Percentiles rank a stretch among this genome's conserved stretches.
These are phyloP conservation scores for Zalophus californianus DNA, from an alignment of 2,797 vertebrate genomes.

Conservation along the genomic window DNA sequence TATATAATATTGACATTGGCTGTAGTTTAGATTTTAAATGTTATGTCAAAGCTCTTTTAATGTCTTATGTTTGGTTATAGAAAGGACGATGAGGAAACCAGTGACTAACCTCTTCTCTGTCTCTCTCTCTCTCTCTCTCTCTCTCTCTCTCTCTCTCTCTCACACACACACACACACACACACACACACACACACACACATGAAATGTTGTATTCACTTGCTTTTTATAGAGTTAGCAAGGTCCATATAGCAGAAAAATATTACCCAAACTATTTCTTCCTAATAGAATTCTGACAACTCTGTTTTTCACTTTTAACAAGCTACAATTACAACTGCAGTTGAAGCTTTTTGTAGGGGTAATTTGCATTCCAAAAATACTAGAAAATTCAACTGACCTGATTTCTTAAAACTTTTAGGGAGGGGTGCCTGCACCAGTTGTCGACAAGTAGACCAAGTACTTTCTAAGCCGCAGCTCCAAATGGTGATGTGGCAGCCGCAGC, in stretches of 20 bases:
- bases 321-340: constrained; percentile 55
- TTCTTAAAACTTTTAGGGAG: constrained; percentile 57
- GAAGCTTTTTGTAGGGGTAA: constrained; percentile 44
- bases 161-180: too few relatives aligned
- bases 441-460: constrained; percentile 19
- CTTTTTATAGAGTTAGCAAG: constrained; percentile 40
- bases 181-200: not conserved
- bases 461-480: constrained; percentile 11
- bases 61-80: constrained; percentile 54
- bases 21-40: constrained; percentile 70
- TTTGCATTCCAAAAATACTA: constrained; percentile 75
- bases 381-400: constrained; percentile 71
- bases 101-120: not conserved
- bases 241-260: constrained; percentile 57
- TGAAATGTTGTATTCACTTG: not conserved
- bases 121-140: not conserved
- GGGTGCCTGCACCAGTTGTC: not conserved
- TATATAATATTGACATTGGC: constrained; percentile 68
- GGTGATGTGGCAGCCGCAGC: not conserved
- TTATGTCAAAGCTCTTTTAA: constrained; percentile 61
- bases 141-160: not conserved
- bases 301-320: constrained; percentile 70
- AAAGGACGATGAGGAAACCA: not conserved
- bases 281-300: constrained; percentile 65
- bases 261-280: constrained; percentile 45